Base-by-base conservation (phyloP, 92 coral and sea anemone genomes). In the Phymanthus crucifer region DNA sequence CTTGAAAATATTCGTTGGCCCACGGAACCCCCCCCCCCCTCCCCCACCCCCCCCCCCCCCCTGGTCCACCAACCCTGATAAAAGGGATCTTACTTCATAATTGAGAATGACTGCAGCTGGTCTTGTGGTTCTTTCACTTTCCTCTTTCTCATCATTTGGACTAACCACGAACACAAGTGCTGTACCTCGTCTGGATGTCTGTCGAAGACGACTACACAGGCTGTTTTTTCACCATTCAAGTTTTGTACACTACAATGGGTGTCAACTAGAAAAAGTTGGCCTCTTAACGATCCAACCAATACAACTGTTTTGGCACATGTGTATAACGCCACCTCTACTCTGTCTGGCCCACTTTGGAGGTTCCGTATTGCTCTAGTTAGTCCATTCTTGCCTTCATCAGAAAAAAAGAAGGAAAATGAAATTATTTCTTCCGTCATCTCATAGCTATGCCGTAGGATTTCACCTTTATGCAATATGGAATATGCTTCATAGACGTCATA, bases 401-500 rank as follows among this genome's bases (percentile, higher is more conserved):
- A 80, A 33, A 43, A 81, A 17, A 71, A 78, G 17, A 48, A 38
- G 19, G 37, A 13, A 17, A 83, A n/a, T 4, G 74, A 40, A 35
- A 86, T 21, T 61, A 71, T 48, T 65, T 84, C 87, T 17, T 87
- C 87, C 2, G 83, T 76, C 73, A 87, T 31, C 32, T 82, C 83
- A 33, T 82, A 77, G 6, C 18, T 23, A 31, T 37, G 14, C 27
- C 40, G 32, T 4, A 86, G 58, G n/a, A 76, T 73, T 19, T 34
- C 73, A 45, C 71, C 83, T 34, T 81, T 52, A 40, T 21, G 4
- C 1, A 86, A 65, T 6, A 86, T 75, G 3, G 52, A 17, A 79
- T 52, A 74, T n/a, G 90, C 90, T 71, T 86, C 86, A 24, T 75
- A 83, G 10, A 26, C 83, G 64, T 86, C 90, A 47, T 86, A 86